These are phyloP conservation scores for Brachypteracias leptosomus DNA, from an alignment of 2,113 vertebrate species.

Conservation along the genomic window DNA sequence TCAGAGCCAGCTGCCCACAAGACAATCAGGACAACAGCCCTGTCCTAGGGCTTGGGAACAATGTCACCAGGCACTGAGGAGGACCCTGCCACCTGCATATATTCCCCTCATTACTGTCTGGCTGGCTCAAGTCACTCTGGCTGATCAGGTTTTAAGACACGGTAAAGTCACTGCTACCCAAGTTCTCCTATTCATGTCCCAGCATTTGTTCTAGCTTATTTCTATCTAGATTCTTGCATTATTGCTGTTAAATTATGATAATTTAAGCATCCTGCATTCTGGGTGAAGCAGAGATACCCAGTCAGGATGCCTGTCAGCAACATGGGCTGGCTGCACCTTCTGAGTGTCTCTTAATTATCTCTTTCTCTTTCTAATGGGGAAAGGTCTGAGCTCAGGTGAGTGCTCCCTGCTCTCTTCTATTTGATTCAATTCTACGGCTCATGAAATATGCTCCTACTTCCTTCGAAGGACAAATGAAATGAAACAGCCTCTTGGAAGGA, in stretches of 20 bases:
- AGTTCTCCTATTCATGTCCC: not conserved
- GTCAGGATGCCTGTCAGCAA: conserved; percentile 46
- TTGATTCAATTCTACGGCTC: conserved; percentile 48
- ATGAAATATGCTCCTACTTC: conserved; percentile 22
- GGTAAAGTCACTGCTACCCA: not conserved
- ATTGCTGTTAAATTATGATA: conserved; percentile 39
- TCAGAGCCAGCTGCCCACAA: not conserved
- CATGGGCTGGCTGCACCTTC: not conserved
- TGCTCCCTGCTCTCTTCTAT: conserved; percentile 14
- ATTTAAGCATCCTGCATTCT: conserved; percentile 34
- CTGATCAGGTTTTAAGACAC: not conserved
- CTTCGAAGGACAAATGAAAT: conserved; percentile 42
- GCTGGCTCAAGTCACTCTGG: not conserved
- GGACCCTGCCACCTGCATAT: conserved; percentile 11
- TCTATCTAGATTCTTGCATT: not conserved
- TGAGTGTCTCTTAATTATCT: conserved; percentile 67
- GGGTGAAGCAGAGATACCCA: conserved; percentile 1
- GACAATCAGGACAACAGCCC: not conserved
- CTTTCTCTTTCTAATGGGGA: conserved; percentile 51
- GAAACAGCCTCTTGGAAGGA: conserved; percentile 45
- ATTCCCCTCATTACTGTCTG: conserved; percentile 4
- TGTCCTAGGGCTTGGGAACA: conserved; percentile 1
- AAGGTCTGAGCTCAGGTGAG: conserved; percentile 62
- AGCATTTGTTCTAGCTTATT: conserved; percentile 6
- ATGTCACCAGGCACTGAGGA: not conserved